phyloP scores from a whole-genome alignment of 2,113 vertebrate genomes.

The Hippoglossus stenolepis region DNA sequence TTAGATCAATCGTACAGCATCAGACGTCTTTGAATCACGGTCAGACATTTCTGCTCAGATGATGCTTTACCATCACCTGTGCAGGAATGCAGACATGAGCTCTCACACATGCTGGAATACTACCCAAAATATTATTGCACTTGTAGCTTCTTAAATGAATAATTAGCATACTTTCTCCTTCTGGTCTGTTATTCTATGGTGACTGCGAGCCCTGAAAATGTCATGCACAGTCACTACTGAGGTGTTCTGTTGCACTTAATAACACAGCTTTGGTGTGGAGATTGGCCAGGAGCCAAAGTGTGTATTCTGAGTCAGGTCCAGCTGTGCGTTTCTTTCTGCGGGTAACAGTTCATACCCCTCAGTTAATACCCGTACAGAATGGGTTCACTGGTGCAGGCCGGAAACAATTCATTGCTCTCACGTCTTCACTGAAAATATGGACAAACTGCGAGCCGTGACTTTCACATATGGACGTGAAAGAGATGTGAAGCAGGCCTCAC shows the following conservation, averaged over 20 bases:
- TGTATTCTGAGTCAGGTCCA: slow-evolving; percentile 64
- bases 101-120: slow-evolving; percentile 19
- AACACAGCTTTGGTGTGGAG: slow-evolving; percentile 51
- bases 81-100: neutral
- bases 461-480: slow-evolving; percentile 66
- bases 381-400: slow-evolving; percentile 63
- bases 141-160: slow-evolving; percentile 19
- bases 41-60: neutral
- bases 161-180: slow-evolving; percentile 23
- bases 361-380: slow-evolving; percentile 52
- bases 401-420: slow-evolving; percentile 75
- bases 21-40: no score
- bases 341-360: slow-evolving; percentile 54
- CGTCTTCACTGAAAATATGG: slow-evolving; percentile 53
- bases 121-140: slow-evolving; percentile 37
- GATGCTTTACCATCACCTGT: neutral
- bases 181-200: slow-evolving; percentile 39
- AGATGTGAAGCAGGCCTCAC: slow-evolving; percentile 68
- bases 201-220: slow-evolving; percentile 27
- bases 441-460: slow-evolving; percentile 46
- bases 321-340: slow-evolving; percentile 70
- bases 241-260: slow-evolving; percentile 76
- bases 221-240: slow-evolving; percentile 58
- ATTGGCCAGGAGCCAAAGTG: slow-evolving; percentile 64
- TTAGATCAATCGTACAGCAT: no score